Conservation (phyloP, 2,888 invertebrate species). For the Zaprionus bogoriensis region DNA sequence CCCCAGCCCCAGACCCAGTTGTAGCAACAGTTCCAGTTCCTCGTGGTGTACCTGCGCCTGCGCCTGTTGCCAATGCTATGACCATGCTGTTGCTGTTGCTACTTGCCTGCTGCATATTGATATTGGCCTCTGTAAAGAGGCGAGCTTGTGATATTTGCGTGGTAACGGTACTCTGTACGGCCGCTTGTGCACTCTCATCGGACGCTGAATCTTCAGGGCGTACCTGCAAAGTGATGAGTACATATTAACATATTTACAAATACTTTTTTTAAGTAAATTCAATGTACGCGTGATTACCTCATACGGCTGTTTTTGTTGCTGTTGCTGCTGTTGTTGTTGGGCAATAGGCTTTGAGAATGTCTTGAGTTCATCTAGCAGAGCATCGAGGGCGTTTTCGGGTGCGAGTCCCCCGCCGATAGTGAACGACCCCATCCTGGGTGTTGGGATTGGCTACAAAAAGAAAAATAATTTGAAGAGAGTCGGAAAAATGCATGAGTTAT, state of each 20-base stretch:
- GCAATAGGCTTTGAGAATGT: slow-evolving; percentile 91
- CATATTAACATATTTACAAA: not conserved
- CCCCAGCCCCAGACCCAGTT: slow-evolving; percentile 6
- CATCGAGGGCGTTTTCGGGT: slow-evolving; percentile 98
- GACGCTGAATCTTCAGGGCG: slow-evolving; percentile 83
- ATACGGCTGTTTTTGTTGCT: slow-evolving; percentile 46
- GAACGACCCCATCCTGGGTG: slow-evolving; percentile 86
- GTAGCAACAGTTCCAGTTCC: not conserved
- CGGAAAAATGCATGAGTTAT: slow-evolving; percentile 29
- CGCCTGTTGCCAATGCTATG: slow-evolving; percentile 50
- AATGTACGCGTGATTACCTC: slow-evolving; percentile 66
- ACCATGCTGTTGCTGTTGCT: slow-evolving; percentile 81
- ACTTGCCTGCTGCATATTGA: slow-evolving; percentile 66
- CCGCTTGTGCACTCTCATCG: slow-evolving; percentile 83
- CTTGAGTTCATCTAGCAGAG: slow-evolving; percentile 96
- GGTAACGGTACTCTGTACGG: slow-evolving; percentile 82
- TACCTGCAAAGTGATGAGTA: slow-evolving; percentile 54
- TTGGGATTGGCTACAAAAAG: slow-evolving; percentile 85
- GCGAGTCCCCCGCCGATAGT: slow-evolving; percentile 85
- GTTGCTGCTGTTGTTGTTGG: slow-evolving; percentile 69
- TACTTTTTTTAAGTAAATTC: not conserved
- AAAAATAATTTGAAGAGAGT: slow-evolving; percentile 39
- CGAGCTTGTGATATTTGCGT: slow-evolving; percentile 83
- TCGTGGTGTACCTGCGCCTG: not conserved
- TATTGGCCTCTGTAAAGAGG: slow-evolving; percentile 78